phyloP scores from a whole-genome alignment of 2,797 vertebrate species.

The Dipus sagitta region DNA sequence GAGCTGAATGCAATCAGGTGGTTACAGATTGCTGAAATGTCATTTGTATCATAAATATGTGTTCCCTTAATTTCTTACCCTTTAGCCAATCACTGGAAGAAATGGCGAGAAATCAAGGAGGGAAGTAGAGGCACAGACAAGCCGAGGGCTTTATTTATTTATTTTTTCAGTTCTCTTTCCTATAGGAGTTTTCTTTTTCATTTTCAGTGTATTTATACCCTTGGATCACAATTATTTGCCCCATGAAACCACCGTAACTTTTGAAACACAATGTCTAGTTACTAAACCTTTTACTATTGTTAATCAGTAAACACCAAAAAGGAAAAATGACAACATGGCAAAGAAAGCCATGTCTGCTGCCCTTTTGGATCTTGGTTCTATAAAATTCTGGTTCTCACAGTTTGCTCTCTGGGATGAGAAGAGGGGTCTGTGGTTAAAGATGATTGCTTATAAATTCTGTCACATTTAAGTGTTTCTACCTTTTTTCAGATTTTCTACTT shows the following conservation, averaged over 20 bases:
- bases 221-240: slow-evolving; percentile 3
- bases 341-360: not conserved
- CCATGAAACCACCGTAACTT: not conserved
- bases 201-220: not conserved
- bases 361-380: not conserved
- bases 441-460: not conserved
- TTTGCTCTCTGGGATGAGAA: no score
- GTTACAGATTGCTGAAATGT: not conserved
- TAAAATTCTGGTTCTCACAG: not conserved
- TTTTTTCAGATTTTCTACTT: slow-evolving; percentile 19
- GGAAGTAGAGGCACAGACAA: not conserved
- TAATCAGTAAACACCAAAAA: not conserved
- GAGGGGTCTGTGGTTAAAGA: no score
- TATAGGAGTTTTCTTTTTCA: not conserved
- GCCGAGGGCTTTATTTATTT: not conserved
- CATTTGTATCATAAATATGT: not conserved
- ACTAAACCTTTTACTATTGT: not conserved
- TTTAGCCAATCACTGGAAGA: not conserved
- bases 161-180: slow-evolving; percentile 9
- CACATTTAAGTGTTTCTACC: not conserved
- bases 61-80: not conserved
- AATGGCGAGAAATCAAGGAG: not conserved
- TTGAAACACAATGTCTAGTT: not conserved
- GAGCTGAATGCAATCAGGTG: not conserved
- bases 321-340: not conserved